Percentiles rank a stretch among this genome's conserved stretches.
Conservation (phyloP, 2,888 invertebrate species). For the Drosophila picticornis region DNA sequence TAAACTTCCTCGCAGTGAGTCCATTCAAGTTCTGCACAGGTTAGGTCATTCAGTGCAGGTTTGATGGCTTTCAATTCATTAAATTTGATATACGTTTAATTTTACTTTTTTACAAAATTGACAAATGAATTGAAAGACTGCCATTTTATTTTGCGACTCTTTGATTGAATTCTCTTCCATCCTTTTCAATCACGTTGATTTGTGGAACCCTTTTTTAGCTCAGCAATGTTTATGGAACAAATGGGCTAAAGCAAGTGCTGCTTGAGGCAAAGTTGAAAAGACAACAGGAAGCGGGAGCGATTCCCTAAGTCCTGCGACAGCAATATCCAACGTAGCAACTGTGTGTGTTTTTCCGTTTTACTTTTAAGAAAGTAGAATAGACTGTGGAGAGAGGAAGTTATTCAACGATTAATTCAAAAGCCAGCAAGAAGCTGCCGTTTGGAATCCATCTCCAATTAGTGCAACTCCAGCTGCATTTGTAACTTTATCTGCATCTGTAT, state of each 20-base stretch:
- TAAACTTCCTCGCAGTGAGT: not conserved
- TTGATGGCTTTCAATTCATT: not conserved
- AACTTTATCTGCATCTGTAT: constrained; percentile 17
- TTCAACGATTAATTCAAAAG: constrained; percentile 24
- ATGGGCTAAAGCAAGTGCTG: constrained; percentile 6
- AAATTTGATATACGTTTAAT: not conserved
- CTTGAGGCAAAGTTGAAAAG: constrained; percentile 13
- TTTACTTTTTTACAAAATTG: not conserved
- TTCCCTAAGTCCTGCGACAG: not conserved
- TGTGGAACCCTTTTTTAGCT: constrained; percentile 7
- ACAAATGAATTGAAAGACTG: not conserved
- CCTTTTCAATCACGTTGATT: constrained; percentile 11
- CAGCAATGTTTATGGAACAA: constrained; percentile 7
- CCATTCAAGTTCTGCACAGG: not conserved
- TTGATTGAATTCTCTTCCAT: constrained; percentile 7
- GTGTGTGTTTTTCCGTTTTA: not conserved
- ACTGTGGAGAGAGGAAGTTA: not conserved
- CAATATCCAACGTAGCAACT: constrained; percentile 3
- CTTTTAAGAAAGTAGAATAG: not conserved
- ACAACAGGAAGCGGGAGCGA: constrained; percentile 1
- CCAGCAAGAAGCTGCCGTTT: constrained; percentile 7
- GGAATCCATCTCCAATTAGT: constrained; percentile 11
- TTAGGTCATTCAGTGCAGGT: not conserved
- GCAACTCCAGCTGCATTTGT: constrained; percentile 14
- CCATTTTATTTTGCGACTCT: not conserved